Evolutionary conservation across 2,113 vertebrate species (phyloP).

Genomic region (Sigmodon hispidus): DNA sequence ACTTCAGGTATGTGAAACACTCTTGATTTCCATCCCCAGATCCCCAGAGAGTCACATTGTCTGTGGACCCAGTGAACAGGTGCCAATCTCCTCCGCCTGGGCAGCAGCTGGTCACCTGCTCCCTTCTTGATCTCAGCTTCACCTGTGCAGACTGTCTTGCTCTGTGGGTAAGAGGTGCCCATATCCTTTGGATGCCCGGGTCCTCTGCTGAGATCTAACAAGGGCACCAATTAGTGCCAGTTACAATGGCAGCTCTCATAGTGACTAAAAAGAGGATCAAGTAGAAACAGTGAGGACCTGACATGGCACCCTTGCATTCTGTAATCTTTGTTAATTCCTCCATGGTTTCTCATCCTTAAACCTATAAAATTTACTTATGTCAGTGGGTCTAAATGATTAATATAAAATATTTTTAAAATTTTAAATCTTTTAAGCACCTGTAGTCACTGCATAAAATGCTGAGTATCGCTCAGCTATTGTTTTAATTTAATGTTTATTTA

Average conservation of each 20-base stretch:
- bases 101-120: conserved; percentile 24
- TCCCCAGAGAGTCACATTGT: conserved; percentile 51
- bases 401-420: conserved; percentile 24
- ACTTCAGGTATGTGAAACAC: neutral
- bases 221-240: conserved; percentile 68
- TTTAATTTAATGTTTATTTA: neutral
- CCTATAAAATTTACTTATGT: neutral
- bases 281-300: conserved; percentile 35
- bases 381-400: neutral
- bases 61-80: neutral
- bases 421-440: neutral
- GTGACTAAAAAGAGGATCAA: conserved; percentile 20
- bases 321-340: conserved; percentile 29
- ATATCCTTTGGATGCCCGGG: conserved; percentile 50
- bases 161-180: conserved; percentile 56
- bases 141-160: conserved; percentile 42
- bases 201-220: conserved; percentile 70
- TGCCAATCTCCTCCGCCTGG: conserved; percentile 8
- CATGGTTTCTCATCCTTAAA: neutral
- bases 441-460: neutral
- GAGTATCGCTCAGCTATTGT: neutral
- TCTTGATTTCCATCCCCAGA: conserved; percentile 55
- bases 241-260: conserved; percentile 63
- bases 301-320: neutral
- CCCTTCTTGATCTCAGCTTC: conserved; percentile 42